Percentiles rank a stretch among this genome's conserved stretches.
Conservation (phyloP, 2,797 vertebrate species). For the Gouania willdenowi region DNA sequence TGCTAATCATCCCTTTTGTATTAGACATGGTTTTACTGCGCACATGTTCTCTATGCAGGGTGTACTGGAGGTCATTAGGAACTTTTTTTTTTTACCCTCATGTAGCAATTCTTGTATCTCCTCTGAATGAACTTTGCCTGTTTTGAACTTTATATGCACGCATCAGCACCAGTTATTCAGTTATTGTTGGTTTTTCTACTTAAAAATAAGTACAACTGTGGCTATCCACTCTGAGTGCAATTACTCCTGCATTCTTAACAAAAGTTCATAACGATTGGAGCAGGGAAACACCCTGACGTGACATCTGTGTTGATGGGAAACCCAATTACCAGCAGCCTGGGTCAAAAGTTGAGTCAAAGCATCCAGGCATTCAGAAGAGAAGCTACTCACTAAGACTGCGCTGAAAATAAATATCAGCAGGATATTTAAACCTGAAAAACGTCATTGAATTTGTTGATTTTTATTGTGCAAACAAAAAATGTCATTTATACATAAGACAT, state of each 20-base stretch:
- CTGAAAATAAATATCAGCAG: slow-evolving; percentile 26
- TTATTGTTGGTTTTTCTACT: background rate
- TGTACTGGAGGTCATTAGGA: no score
- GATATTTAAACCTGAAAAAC: slow-evolving; percentile 39
- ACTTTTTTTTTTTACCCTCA: no score
- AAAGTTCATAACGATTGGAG: background rate
- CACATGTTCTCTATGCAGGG: no score
- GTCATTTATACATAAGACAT: no score
- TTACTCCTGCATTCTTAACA: slow-evolving; percentile 1
- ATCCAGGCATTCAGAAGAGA: slow-evolving; percentile 8
- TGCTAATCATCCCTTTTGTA: slow-evolving; percentile 7
- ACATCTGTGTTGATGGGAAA: slow-evolving; percentile 21
- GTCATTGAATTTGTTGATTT: no score
- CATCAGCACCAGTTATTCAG: background rate
- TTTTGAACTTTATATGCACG: background rate
- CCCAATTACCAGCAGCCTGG: slow-evolving; percentile 21
- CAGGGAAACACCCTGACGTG: slow-evolving; percentile 21
- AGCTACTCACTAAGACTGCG: slow-evolving; percentile 7
- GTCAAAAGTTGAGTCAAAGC: slow-evolving; percentile 22
- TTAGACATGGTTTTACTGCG: background rate
- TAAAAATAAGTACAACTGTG: slow-evolving; percentile 1
- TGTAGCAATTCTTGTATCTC: background rate
- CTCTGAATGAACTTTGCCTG: background rate
- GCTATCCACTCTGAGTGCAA: background rate
- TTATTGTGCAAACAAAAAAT: no score